Evolutionary conservation across 1,140 invertebrate species (phyloP).

Genomic region (Metaphire vulgaris): DNA sequence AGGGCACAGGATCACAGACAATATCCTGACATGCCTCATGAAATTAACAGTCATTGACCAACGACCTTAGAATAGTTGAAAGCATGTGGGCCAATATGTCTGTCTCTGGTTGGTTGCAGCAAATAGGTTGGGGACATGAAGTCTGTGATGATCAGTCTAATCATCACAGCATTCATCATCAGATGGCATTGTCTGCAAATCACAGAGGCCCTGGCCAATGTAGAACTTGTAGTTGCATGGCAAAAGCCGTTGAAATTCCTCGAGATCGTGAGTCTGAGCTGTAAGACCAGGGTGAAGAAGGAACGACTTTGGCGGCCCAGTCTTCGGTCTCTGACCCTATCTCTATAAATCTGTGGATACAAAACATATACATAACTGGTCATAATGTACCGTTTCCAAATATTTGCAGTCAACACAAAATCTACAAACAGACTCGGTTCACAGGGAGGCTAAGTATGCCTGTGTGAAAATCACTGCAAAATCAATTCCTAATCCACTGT

Average conservation of each 20-base stretch:
- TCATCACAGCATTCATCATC: not conserved
- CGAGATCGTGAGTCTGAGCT: slow-evolving; percentile 47
- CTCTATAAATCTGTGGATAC: too few relatives aligned
- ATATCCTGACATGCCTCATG: not conserved
- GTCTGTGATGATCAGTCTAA: too few relatives aligned
- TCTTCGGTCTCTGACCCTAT: too few relatives aligned
- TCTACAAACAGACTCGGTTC: too few relatives aligned
- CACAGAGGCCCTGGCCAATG: slow-evolving; percentile 38
- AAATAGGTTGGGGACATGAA: not conserved
- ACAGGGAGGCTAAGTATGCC: too few relatives aligned
- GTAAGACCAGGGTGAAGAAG: slow-evolving; percentile 50
- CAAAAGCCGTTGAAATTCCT: slow-evolving; percentile 48
- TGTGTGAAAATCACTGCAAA: too few relatives aligned
- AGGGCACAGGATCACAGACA: not conserved
- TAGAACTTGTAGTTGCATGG: slow-evolving; percentile 43
- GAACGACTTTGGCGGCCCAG: slow-evolving; percentile 44
- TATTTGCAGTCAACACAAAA: too few relatives aligned
- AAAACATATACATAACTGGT: too few relatives aligned
- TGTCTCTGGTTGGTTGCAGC: not conserved
- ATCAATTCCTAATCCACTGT: too few relatives aligned
- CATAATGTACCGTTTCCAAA: too few relatives aligned
- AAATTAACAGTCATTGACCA: not conserved
- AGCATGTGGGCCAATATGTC: not conserved
- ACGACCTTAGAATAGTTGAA: not conserved
- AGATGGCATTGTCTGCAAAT: not conserved